These are phyloP conservation scores for Cerceris rybyensis DNA, from an alignment of 2,888 invertebrate species.

Conservation along the genomic window DNA sequence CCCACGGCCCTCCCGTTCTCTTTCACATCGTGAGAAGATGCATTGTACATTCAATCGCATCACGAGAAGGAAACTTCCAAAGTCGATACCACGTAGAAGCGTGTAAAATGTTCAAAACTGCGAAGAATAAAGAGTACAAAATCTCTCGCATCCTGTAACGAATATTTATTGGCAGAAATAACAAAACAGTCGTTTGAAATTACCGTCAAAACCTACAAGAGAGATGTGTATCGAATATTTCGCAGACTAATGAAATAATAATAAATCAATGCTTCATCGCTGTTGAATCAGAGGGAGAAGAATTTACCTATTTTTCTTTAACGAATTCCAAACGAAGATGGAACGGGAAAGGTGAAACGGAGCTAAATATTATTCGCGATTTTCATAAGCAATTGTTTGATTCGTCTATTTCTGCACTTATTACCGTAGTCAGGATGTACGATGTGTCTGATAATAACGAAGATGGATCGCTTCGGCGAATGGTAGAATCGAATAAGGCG, in stretches of 20 bases:
- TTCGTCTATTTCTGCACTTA: slow-evolving; percentile 40
- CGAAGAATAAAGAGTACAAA: background rate
- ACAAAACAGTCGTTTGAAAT: background rate
- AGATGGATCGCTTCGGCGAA: slow-evolving; percentile 54
- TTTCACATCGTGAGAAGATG: background rate
- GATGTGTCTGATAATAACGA: slow-evolving; percentile 56
- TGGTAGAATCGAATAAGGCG: slow-evolving; percentile 53
- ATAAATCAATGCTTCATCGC: background rate
- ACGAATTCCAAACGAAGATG: slow-evolving; percentile 3
- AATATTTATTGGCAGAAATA: slow-evolving; percentile 14
- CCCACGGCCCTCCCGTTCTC: background rate
- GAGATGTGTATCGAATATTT: no score
- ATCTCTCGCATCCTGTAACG: background rate
- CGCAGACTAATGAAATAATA: no score
- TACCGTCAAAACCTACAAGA: no score
- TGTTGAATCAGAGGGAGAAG: background rate
- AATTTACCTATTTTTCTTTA: background rate
- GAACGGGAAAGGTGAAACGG: slow-evolving; percentile 7
- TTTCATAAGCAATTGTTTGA: slow-evolving; percentile 36
- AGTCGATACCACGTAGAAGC: background rate
- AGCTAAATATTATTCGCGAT: slow-evolving; percentile 23
- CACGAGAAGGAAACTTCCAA: slow-evolving; percentile 1
- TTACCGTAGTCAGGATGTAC: slow-evolving; percentile 41
- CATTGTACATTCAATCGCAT: slow-evolving; percentile 2
- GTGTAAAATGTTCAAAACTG: background rate